Conservation (phyloP, 2,797 vertebrate species). For the Trachops cirrhosus region DNA sequence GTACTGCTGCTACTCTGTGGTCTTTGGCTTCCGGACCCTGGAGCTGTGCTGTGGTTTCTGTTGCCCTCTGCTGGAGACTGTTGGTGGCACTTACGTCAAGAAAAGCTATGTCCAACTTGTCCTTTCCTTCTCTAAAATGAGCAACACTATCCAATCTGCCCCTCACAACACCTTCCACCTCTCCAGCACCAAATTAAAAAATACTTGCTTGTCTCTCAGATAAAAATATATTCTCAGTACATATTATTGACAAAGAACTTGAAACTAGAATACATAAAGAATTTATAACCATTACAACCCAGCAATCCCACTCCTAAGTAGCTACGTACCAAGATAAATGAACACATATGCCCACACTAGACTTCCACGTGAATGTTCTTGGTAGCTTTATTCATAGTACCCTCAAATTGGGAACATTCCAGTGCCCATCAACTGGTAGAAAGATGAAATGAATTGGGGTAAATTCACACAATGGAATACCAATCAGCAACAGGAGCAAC, state of each 20-base stretch:
- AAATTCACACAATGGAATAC: not conserved
- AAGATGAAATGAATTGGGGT: not conserved
- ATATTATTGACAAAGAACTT: not conserved
- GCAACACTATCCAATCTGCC: accelerated
- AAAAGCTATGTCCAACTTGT: not conserved
- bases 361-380: not conserved
- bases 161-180: not conserved
- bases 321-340: not conserved
- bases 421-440: not conserved
- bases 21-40: not conserved
- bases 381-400: not conserved
- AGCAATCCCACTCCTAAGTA: not conserved
- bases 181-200: not conserved
- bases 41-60: slow-evolving; percentile 36
- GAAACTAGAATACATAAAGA: not conserved
- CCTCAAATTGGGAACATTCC: too few species aligned
- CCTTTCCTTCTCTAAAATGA: not conserved
- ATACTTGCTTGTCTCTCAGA: not conserved
- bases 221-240: not conserved
- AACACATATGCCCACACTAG: not conserved
- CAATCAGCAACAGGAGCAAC: not conserved
- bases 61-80: slow-evolving; percentile 60
- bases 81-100: not conserved
- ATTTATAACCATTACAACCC: not conserved
- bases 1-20: not conserved